Evolutionary conservation across 1,140 invertebrate species (phyloP).

Genomic region (Dendroctonus valens): DNA sequence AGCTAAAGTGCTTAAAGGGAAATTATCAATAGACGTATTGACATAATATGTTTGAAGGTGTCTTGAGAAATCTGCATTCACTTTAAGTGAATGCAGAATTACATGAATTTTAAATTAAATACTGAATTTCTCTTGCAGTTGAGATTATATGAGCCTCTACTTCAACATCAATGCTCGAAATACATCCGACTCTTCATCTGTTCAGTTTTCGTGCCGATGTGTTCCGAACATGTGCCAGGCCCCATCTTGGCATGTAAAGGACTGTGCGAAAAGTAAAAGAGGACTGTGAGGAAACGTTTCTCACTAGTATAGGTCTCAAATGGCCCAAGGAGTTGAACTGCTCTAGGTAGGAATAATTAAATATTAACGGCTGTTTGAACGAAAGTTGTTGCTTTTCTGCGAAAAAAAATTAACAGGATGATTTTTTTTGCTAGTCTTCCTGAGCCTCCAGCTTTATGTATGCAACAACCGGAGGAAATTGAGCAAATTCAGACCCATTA

Average conservation of each 20-base stretch:
- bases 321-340: constrained; percentile 82
- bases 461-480: constrained; percentile 42
- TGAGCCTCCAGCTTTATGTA: constrained; percentile 44
- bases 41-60: background rate
- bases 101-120: constrained; percentile 5
- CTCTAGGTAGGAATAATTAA: constrained; percentile 54
- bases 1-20: constrained; percentile 9
- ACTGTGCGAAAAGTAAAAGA: constrained; percentile 77
- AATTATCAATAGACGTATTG: constrained; percentile 7
- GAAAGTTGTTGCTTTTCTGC: too few relatives aligned
- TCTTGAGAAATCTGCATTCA: too few relatives aligned
- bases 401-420: background rate
- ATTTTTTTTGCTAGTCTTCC: constrained; percentile 54
- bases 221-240: constrained; percentile 81
- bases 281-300: constrained; percentile 70
- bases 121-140: constrained; percentile 62
- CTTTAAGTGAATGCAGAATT: background rate
- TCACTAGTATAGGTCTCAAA: constrained; percentile 66
- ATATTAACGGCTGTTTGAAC: background rate
- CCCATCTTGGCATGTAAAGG: constrained; percentile 85
- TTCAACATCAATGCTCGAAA: constrained; percentile 82
- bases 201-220: constrained; percentile 89
- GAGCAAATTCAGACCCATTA: constrained; percentile 26
- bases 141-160: constrained; percentile 72
- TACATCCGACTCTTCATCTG: constrained; percentile 88